phyloP scores from a whole-genome alignment of 2,888 invertebrate genomes.

The Cosmia pyralina region DNA sequence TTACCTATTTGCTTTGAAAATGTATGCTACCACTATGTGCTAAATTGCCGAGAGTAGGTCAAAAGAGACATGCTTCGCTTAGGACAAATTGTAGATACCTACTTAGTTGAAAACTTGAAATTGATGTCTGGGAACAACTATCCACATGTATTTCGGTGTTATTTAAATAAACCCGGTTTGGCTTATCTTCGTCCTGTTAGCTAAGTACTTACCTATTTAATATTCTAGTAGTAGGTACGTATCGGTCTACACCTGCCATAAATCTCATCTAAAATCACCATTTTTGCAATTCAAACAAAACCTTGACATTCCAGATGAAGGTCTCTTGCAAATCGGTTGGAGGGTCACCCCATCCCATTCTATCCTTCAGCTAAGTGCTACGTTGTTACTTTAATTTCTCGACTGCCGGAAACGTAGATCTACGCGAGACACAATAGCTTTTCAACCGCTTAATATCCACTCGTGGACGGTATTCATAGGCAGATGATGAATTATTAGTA shows the following conservation, averaged over 20 bases:
- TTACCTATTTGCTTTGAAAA: slow-evolving; percentile 56
- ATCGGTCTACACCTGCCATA: neutral
- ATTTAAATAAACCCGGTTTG: neutral
- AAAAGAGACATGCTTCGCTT: slow-evolving; percentile 43
- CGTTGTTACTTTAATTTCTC: neutral
- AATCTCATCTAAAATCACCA: neutral
- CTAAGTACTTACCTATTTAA: neutral
- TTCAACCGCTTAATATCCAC: too few species aligned
- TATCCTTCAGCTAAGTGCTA: neutral
- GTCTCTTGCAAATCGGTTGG: neutral
- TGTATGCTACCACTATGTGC: slow-evolving; percentile 36
- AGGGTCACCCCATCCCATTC: neutral
- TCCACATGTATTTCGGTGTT: neutral
- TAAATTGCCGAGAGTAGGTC: slow-evolving; percentile 59
- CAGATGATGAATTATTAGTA: neutral
- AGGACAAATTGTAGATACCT: neutral
- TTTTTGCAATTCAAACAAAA: slow-evolving; percentile 2
- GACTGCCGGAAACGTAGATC: too few species aligned
- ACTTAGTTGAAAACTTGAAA: neutral
- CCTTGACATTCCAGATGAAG: neutral
- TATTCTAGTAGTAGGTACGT: neutral
- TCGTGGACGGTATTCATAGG: neutral
- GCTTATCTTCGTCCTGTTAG: neutral
- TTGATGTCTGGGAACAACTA: neutral
- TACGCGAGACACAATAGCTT: too few species aligned